Base-by-base conservation (phyloP, 2,113 vertebrate genomes). In the Oxyruncus cristatus region DNA sequence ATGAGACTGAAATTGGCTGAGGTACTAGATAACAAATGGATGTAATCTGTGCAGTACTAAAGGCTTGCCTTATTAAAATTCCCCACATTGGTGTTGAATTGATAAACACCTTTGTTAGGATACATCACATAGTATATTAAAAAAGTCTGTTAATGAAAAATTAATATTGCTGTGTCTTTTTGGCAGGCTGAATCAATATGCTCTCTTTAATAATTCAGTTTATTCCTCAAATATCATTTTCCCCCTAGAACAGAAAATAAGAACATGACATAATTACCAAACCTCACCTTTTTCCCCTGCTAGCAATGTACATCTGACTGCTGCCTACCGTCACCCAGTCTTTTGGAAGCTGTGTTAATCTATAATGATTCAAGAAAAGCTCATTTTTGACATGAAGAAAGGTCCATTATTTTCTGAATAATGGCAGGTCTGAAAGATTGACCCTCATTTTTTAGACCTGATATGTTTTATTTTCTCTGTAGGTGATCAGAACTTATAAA, bases 131-230 rank as follows among this genome's bases (percentile, higher is more conserved):
- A 84, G 71, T 85, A 52, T 84, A 96, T 97, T 97, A 95, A 95
- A 95, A 94, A 95, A 86, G 85, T 41, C 56, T 94, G 91, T 92
- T 97, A 96, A 93, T 95, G 94, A 97, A 92, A 97, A 97, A 97
- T 97, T 71, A 96, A 96, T 95, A 96, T 93, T 94, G 61, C 83
- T 65, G 50, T 89, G 63, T 84, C 86, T 79, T 95, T 96, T 86
- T 86, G 88, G 78, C 84, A 92, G 67, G 24, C 39, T 27, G 62
- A 92, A 84, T 89, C 70, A 96, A 90, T 96, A 85, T 75, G 15
- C 3, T 92, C 56, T 58, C 88, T 96, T 93, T 79, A 96, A 97
- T 97, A 95, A 97, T 89, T 95, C 52, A 95, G 28, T 94, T 87
- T 85, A 75, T 91, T 81, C 79, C 58, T 95, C 74, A 85, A 96